Conservation (phyloP, 35 echinoderm and acorn worm genomes). For the Chiridota heheva region DNA sequence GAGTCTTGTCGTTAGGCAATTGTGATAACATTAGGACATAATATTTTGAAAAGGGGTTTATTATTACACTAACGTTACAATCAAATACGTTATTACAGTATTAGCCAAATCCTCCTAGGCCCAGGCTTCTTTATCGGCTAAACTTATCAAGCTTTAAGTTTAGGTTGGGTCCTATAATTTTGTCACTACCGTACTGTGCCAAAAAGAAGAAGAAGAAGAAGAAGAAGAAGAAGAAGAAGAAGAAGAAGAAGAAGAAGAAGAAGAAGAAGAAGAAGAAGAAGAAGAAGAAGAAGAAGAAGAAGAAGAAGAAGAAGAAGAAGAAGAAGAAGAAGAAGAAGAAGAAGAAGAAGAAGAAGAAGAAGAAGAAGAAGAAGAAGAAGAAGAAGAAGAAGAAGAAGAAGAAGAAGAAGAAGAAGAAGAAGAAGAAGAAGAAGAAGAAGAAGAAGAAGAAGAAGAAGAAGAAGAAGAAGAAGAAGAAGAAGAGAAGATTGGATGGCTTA, state of each 20-base stretch:
- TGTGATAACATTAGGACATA: too few species aligned
- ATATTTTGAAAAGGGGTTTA: too few species aligned
- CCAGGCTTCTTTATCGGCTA: too few species aligned
- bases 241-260: conserved; percentile 2
- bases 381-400: conserved; percentile 6
- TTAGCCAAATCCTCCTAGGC: too few species aligned
- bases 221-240: neutral
- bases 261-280: conserved; percentile 6
- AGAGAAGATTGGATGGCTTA: too few species aligned
- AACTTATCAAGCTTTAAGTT: too few species aligned
- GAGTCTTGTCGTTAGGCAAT: too few species aligned
- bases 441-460: conserved; percentile 6
- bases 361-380: conserved; percentile 6
- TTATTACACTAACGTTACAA: too few species aligned
- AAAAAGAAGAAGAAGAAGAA: neutral
- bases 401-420: conserved; percentile 6
- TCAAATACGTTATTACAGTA: too few species aligned
- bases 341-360: conserved; percentile 6
- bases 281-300: conserved; percentile 2
- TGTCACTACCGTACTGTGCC: too few species aligned
- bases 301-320: neutral
- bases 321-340: conserved; percentile 2
- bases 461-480: conserved; percentile 6
- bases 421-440: conserved; percentile 6
- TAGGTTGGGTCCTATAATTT: too few species aligned